Evolutionary conservation across 2,113 vertebrate species (phyloP).

Genomic region (Menura novaehollandiae): DNA sequence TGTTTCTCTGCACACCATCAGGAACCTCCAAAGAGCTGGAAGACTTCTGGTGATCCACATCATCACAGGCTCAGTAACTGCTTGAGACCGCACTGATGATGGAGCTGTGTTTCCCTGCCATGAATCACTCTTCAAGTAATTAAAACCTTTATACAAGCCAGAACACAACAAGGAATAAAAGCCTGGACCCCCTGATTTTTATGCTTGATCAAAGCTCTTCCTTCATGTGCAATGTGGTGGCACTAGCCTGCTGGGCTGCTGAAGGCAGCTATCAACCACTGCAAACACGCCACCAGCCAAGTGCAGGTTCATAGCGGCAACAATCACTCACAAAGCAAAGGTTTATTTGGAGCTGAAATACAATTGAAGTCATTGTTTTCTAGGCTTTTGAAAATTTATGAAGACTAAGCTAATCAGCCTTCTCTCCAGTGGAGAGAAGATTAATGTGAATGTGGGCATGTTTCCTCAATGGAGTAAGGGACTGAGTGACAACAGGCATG

Average conservation of each 20-base stretch:
- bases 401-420: neutral
- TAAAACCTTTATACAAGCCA: constrained; percentile 16
- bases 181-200: neutral
- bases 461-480: neutral
- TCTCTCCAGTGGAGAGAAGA: neutral
- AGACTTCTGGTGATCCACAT: neutral
- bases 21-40: neutral
- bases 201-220: neutral
- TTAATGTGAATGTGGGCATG: neutral
- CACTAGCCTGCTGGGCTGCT: neutral
- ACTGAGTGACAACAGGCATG: neutral
- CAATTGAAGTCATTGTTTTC: neutral
- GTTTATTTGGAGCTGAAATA: neutral
- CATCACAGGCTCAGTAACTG: neutral
- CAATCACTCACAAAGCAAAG: neutral
- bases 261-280: neutral
- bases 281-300: neutral
- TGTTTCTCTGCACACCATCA: neutral
- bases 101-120: neutral
- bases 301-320: neutral
- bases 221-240: neutral
- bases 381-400: neutral
- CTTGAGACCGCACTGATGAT: neutral
- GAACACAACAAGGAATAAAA: constrained; percentile 19
- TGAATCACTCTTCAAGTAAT: constrained; percentile 8